Base-by-base conservation (phyloP, 2,797 vertebrate species). In the Leuciscus waleckii region DNA sequence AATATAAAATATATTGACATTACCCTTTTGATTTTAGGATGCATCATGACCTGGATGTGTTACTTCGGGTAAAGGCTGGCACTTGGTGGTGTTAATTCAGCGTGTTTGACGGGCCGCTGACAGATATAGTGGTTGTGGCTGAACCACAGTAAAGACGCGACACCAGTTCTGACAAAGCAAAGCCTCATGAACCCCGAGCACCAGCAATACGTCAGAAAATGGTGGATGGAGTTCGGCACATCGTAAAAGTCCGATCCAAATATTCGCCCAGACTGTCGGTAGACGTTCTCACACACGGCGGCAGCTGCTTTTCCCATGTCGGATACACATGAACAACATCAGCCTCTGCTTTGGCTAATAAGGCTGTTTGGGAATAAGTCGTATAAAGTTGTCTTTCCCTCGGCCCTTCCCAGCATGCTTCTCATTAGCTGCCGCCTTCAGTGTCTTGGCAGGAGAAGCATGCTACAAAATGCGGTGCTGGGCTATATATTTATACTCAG, bases 361-460 rank as follows among this genome's bases (percentile, higher is more conserved):
- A 81, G 32, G 21, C 43, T 81, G 79, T 80, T 37, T 51, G 61
- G 19, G 78, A 80, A 67, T 49, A 68, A 80, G 21, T 56, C 2
- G 11, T 23, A 58, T 76, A 32, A 56, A 76, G 41, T 61, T 69
- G 65, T 63, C 74, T 89, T 80, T 84, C 79, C 74, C 70, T 63
- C 88, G 49, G 77, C 91, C 80, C 89, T 87, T 89, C 87, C 86
- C 75, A 88, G 81, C 58, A 54, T 23, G 61, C 68, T 58, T 91
- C 91, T 92, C 89, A 92, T 93, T 92, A 92, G 19, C 87, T 88
- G 82, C 87, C 88, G 89, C 91, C 88, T 85, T 83, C 82, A 89
- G 68, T 85, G 83, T 86, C 26, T 84, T 90, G 88, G 89, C 88
- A 91, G 85, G 46, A 85, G 79, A 26, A 65, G 70, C n/a, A 41